phyloP scores from a whole-genome alignment of 2,797 vertebrate genomes.

The Uromys caudimaculatus region DNA sequence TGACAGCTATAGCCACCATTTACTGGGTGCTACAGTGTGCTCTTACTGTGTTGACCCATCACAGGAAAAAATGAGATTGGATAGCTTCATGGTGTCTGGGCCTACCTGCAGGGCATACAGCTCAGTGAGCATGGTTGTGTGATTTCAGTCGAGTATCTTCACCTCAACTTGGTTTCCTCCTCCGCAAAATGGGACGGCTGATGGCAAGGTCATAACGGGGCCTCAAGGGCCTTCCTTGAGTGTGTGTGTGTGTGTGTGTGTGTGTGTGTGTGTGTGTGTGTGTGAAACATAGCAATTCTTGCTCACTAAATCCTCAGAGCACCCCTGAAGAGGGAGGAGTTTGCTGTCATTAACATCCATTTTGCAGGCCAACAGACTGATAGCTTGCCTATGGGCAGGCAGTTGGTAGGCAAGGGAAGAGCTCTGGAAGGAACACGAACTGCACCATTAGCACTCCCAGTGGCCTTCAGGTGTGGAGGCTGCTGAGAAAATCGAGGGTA shows the following conservation, averaged over 20 bases:
- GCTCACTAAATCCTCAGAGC: neutral
- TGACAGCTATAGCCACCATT: neutral
- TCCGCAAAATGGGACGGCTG: accelerated
- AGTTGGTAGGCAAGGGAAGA: neutral
- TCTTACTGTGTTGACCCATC: neutral
- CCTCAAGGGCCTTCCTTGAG: neutral
- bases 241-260: neutral
- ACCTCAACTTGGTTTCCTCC: neutral
- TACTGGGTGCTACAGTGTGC: neutral
- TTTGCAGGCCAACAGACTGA: neutral
- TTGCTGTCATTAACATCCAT: neutral
- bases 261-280: no score
- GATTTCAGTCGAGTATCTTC: neutral
- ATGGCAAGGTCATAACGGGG: neutral
- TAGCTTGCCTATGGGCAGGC: neutral
- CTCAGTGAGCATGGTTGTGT: neutral
- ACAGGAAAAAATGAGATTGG: neutral
- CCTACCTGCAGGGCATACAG: neutral
- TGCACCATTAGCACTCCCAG: accelerated
- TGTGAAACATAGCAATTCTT: neutral
- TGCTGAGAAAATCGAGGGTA: neutral
- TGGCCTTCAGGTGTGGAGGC: neutral
- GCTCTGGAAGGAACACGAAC: neutral
- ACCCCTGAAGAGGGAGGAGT: neutral
- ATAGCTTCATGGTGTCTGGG: neutral